Evolutionary conservation across 2,113 vertebrate species (phyloP).

Genomic region (Saguinus midas): DNA sequence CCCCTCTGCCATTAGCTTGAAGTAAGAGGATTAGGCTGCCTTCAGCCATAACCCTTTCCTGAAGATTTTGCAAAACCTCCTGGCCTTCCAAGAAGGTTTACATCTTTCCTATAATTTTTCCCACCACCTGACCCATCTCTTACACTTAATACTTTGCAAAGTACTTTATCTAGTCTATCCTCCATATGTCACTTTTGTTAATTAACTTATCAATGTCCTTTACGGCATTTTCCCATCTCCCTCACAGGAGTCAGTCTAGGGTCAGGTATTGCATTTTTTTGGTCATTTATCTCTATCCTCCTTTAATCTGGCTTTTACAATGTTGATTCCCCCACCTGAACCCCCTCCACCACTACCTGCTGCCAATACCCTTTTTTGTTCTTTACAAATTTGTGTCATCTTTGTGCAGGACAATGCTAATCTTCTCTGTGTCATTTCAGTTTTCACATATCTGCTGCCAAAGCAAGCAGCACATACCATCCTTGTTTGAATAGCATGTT

Average conservation of each 20-base stretch:
- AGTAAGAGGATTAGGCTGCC: too few species aligned
- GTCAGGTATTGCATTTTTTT: neutral
- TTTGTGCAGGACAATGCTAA: neutral
- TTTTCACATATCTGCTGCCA: neutral
- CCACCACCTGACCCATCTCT: too few species aligned
- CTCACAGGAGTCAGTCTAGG: neutral
- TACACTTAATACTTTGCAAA: neutral
- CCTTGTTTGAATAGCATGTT: neutral
- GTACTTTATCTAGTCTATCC: neutral
- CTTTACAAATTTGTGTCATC: neutral
- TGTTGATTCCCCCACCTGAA: neutral
- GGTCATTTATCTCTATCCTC: neutral
- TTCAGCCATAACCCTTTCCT: too few species aligned
- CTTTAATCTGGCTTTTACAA: constrained; percentile 6
- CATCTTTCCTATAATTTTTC: too few species aligned
- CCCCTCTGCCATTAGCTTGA: too few species aligned
- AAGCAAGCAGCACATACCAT: neutral
- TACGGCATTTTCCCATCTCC: too few species aligned
- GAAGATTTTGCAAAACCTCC: too few species aligned
- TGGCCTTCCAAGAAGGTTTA: too few species aligned
- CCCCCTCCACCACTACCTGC: too few species aligned
- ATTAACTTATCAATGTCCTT: neutral
- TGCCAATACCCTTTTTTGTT: neutral
- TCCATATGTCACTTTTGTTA: neutral
- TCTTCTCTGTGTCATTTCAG: neutral